A percentile compares a stretch with the other conserved stretches of the same genome.
Conservation (phyloP, 2,113 vertebrate genomes). For the Calidris pygmaea region DNA sequence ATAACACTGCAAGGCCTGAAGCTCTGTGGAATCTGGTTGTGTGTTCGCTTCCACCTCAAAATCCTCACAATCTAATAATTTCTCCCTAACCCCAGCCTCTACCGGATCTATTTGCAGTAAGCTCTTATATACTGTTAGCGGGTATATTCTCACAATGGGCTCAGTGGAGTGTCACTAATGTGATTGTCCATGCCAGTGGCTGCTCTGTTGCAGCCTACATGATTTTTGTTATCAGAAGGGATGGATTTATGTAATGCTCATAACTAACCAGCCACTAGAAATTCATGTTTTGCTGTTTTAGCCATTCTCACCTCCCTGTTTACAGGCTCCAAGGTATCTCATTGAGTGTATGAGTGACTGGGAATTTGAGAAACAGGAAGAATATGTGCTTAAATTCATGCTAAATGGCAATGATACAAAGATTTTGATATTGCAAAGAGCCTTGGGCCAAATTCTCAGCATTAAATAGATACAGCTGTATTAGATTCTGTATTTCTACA, state of each 20-base stretch:
- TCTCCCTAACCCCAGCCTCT: constrained; percentile 2
- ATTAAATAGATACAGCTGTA: not conserved
- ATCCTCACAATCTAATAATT: constrained; percentile 5
- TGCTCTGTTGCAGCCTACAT: constrained; percentile 58
- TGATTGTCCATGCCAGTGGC: constrained; percentile 57
- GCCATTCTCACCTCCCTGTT: not conserved
- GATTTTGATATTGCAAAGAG: not conserved
- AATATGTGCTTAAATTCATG: not conserved
- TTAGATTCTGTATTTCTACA: not conserved
- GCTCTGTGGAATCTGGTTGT: not conserved
- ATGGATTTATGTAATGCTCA: constrained; percentile 38
- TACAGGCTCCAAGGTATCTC: not conserved
- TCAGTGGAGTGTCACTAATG: constrained; percentile 40
- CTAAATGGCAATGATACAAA: not conserved
- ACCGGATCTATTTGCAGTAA: constrained; percentile 8
- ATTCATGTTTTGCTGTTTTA: not conserved
- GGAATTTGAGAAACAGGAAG: not conserved
- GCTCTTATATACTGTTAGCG: not conserved
- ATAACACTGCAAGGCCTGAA: not conserved
- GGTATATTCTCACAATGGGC: constrained; percentile 42
- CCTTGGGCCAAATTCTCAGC: not conserved
- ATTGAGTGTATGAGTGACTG: not conserved
- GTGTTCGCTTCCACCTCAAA: not conserved
- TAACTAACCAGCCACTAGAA: constrained; percentile 21
- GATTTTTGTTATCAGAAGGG: constrained; percentile 17